Conservation (phyloP, 2,888 invertebrate species). For the Nysson spinosus region DNA sequence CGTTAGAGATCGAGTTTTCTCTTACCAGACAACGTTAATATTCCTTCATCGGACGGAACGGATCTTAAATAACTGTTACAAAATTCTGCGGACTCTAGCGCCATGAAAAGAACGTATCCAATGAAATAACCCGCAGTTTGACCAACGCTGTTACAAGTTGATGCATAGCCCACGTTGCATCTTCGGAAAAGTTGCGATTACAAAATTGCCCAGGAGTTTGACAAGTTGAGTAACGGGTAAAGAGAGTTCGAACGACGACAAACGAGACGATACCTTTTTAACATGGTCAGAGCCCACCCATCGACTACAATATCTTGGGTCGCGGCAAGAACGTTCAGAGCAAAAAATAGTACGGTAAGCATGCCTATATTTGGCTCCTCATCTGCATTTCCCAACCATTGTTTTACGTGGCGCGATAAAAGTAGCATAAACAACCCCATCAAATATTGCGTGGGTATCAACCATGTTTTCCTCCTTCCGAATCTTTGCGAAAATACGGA, state of each 20-base stretch:
- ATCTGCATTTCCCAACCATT: conserved; percentile 86
- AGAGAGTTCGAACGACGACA: too few relatives aligned
- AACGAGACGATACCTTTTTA: conserved; percentile 86
- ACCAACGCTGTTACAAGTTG: conserved; percentile 98
- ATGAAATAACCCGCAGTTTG: conserved; percentile 98
- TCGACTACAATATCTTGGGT: conserved; percentile 99
- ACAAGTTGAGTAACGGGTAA: too few relatives aligned
- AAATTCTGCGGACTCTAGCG: conserved; percentile 96
- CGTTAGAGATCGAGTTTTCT: neutral
- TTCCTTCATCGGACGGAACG: conserved; percentile 84
- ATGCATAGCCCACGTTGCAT: conserved; percentile 96
- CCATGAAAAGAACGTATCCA: conserved; percentile 97
- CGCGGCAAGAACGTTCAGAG: conserved; percentile 96
- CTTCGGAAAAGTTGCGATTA: too few relatives aligned
- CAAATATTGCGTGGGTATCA: conserved; percentile 95
- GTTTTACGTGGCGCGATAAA: conserved; percentile 86
- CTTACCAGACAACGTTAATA: conserved; percentile 82
- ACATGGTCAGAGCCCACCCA: conserved; percentile 99
- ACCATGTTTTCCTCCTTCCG: conserved; percentile 96
- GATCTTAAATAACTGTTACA: conserved; percentile 94
- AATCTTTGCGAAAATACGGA: conserved; percentile 89
- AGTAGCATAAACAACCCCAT: conserved; percentile 94
- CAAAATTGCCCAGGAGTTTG: too few relatives aligned
- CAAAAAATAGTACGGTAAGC: conserved; percentile 92
- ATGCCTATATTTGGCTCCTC: conserved; percentile 84